Evolutionary conservation across 1,140 invertebrate genomes (phyloP).

Genomic region (Psix sp.): DNA sequence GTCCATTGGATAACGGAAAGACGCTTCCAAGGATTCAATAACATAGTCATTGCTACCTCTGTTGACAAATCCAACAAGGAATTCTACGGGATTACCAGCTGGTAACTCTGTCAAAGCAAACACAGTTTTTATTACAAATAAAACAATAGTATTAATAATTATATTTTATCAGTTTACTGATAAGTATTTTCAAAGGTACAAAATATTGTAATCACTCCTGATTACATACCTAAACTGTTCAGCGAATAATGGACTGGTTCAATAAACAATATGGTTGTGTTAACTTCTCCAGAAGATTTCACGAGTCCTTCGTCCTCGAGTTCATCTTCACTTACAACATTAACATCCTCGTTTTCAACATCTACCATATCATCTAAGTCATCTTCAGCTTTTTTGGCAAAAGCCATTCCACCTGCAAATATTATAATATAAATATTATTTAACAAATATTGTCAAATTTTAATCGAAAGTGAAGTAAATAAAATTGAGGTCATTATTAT

Average conservation of each 20-base stretch:
- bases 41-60: conserved; percentile 94
- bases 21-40: conserved; percentile 95
- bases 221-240: conserved; percentile 71
- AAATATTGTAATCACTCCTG: too few relatives aligned
- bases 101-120: conserved; percentile 86
- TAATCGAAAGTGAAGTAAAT: too few relatives aligned
- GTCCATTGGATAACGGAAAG: conserved; percentile 99
- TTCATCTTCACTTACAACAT: conserved; percentile 81
- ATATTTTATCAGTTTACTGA: too few relatives aligned
- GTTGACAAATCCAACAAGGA: conserved; percentile 97
- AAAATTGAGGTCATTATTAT: too few relatives aligned
- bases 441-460: too few relatives aligned
- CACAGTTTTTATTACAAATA: too few relatives aligned
- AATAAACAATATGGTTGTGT: conserved; percentile 94
- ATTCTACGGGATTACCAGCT: conserved; percentile 94
- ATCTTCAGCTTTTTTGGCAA: conserved; percentile 82
- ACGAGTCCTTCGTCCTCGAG: conserved; percentile 82
- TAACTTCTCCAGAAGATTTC: conserved; percentile 92
- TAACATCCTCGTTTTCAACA: conserved; percentile 84
- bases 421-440: too few relatives aligned
- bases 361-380: conserved; percentile 86
- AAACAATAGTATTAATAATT: neutral
- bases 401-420: conserved; percentile 81
- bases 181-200: too few relatives aligned
- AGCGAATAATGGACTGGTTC: conserved; percentile 81